Evolutionary conservation across 1,140 invertebrate species (phyloP).

Genomic region (Drosophila tropicalis): DNA sequence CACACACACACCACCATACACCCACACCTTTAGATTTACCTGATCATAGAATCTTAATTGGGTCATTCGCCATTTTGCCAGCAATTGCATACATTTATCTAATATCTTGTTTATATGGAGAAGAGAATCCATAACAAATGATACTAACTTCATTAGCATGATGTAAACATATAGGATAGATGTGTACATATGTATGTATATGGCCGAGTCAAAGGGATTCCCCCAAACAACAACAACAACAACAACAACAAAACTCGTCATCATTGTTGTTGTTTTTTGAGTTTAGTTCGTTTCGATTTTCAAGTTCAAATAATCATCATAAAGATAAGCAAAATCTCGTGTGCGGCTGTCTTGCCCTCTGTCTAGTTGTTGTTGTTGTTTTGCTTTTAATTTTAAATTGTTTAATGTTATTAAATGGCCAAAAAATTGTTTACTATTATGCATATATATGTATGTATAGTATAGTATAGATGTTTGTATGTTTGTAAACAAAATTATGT

Average conservation of each 20-base stretch:
- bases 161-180: conserved; percentile 35
- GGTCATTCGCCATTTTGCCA: conserved; percentile 47
- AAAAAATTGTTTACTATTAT: conserved; percentile 82
- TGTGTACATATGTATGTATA: not conserved
- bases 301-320: conserved; percentile 81
- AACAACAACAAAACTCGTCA: conserved; percentile 56
- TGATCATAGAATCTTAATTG: conserved; percentile 40
- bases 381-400: conserved; percentile 79
- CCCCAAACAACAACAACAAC: conserved; percentile 51
- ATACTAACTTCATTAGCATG: conserved; percentile 35
- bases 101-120: not conserved
- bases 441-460: conserved; percentile 31
- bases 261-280: conserved; percentile 45
- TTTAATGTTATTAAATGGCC: conserved; percentile 82
- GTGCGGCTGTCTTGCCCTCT: conserved; percentile 1
- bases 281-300: conserved; percentile 32
- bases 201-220: conserved; percentile 56
- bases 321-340: conserved; percentile 63
- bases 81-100: not conserved
- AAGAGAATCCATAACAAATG: not conserved
- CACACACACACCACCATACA: not conserved
- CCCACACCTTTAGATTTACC: not conserved
- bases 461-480: conserved; percentile 47
- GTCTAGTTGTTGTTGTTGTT: conserved; percentile 50
- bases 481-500: too few species aligned